Base-by-base conservation (phyloP, 2,797 vertebrate species). In the Perodicticus potto region DNA sequence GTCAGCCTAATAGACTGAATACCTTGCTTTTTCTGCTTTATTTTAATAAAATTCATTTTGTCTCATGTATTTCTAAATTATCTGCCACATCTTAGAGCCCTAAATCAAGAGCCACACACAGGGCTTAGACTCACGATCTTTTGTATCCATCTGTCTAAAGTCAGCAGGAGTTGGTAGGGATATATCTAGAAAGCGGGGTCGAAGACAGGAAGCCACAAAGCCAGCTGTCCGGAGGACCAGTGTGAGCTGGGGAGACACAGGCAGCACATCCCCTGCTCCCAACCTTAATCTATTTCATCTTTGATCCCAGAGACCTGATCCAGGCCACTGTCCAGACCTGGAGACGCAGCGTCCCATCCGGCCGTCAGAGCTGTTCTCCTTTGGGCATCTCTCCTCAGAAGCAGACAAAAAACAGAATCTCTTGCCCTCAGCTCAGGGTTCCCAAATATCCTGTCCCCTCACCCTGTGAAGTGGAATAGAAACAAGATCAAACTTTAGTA, bases 31-130 rank as follows among this genome's bases (percentile, higher is more conserved):
- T 43, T 78, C 61, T 69, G n/a, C 25, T 49, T 55, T 70, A 45
- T 65, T 65, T 34, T 49, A 67, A 86, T 77, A 87, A 82, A 92
- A 83, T 37, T 73, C 16, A 73, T 57, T 93, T 95, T 84, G 53
- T 84, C 67, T 63, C 23, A 67, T 59, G 59, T 23, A 45, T 93
- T 85, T 93, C 65, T 73, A 72, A 89, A 83, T 78, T 45, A 81
- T 43, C 16, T 29, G 32, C 34, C 12, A n/a, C 34, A 65, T 57
- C 20, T 65, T 55, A 65, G 34, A 84, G 53, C 37, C 61, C 72
- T n/a, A 32, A 70, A 61, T 69, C 69, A 63, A 57, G 74, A 70
- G n/a, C 14, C 29, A 82, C 45, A 69, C 29, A 37, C 9, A 6
- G 32, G 37, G 40, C 55, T 40, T n/a, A 32, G 34, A 49, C 29